Evolutionary conservation across 2,888 invertebrate species (phyloP).

Genomic region (Orchesella flavescens): DNA sequence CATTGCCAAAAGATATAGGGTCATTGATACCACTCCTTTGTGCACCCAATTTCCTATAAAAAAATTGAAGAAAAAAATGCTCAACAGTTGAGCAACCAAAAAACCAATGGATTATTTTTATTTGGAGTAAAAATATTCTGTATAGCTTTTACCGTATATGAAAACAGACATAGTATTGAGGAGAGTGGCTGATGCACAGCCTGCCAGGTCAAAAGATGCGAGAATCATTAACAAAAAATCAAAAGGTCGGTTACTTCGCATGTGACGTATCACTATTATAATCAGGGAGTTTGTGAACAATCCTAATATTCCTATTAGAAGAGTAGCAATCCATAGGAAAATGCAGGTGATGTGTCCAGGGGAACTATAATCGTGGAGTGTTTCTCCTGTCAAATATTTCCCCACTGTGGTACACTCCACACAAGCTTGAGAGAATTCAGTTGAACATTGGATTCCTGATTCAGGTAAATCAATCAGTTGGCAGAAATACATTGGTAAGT

Average conservation of each 20-base stretch:
- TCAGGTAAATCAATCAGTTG: too few relatives aligned
- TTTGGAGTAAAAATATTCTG: neutral
- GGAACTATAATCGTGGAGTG: slow-evolving; percentile 10
- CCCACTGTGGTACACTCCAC: slow-evolving; percentile 12
- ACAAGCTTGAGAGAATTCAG: neutral
- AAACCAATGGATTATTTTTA: too few relatives aligned
- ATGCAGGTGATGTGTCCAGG: slow-evolving; percentile 23
- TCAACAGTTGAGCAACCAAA: neutral
- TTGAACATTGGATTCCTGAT: too few relatives aligned
- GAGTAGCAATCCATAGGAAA: slow-evolving; percentile 10
- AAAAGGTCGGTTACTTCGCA: neutral
- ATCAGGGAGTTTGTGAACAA: slow-evolving; percentile 21
- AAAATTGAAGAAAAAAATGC: too few relatives aligned
- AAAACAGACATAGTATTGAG: slow-evolving; percentile 1
- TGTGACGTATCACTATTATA: slow-evolving; percentile 6
- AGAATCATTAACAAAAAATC: slow-evolving; percentile 31
- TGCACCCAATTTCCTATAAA: too few relatives aligned
- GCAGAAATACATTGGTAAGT: too few relatives aligned
- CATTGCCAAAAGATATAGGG: too few relatives aligned
- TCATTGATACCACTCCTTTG: too few relatives aligned
- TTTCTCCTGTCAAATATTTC: slow-evolving; percentile 16
- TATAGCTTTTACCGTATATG: neutral
- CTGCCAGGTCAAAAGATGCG: slow-evolving; percentile 21
- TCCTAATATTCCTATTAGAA: slow-evolving; percentile 25
- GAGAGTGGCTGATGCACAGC: slow-evolving; percentile 6